A percentile compares a stretch with the other conserved stretches of the same genome.
phyloP scores from a whole-genome alignment of 2,797 vertebrate genomes.

The Martes flavigula region DNA sequence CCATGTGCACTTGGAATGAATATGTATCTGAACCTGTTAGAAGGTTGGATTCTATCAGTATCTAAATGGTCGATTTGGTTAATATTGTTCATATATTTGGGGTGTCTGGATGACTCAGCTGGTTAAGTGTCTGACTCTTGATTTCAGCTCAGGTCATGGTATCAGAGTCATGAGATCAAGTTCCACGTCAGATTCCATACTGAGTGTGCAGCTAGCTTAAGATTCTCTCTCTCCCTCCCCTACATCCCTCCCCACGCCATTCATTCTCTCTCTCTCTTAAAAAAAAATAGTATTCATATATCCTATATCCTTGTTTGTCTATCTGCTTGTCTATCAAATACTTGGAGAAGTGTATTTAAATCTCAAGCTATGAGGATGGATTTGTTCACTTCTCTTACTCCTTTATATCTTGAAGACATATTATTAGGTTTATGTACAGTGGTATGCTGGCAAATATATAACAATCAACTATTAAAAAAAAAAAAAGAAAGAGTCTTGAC shows the following conservation, averaged over 20 bases:
- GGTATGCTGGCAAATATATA: background rate
- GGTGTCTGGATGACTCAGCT: too few species aligned
- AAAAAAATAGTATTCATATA: background rate
- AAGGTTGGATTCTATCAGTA: background rate
- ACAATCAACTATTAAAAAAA: background rate
- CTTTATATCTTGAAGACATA: background rate
- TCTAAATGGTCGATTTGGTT: background rate
- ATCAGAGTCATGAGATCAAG: too few species aligned
- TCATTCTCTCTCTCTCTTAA: too few species aligned
- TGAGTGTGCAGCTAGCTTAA: too few species aligned
- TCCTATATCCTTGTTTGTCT: background rate
- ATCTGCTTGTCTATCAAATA: background rate
- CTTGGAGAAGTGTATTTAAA: background rate
- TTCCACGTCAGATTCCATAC: too few species aligned
- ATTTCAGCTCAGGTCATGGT: too few species aligned
- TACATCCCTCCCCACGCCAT: too few species aligned
- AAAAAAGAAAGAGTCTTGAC: background rate
- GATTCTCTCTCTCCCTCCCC: too few species aligned
- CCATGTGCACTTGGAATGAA: too few species aligned
- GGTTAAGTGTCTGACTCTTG: too few species aligned
- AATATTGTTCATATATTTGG: background rate
- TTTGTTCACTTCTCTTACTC: background rate
- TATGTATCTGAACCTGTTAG: too few species aligned
- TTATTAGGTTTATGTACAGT: background rate
- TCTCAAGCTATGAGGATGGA: background rate